Evolutionary conservation across 1,140 invertebrate genomes (phyloP), one percentile per base, ranked within the genome.

Genomic region (Dendroctonus ponderosae): DNA sequence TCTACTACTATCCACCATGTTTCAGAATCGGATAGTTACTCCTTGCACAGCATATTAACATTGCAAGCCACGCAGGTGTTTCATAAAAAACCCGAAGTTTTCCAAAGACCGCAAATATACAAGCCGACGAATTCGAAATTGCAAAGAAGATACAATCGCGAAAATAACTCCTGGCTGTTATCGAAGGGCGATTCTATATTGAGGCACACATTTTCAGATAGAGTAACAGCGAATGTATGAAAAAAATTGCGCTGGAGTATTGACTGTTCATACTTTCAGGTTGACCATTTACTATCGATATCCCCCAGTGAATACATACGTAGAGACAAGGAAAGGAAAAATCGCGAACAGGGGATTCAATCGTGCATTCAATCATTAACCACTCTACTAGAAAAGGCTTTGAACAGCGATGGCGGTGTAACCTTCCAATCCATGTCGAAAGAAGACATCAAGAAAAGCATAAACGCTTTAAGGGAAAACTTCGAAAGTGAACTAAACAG

Each of bases 251-350:
- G 11, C 6, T 41, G 7, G 8, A 52, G 5, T 26, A 12, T 52
- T 52, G 3, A 7, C 12, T 9, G 12, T 26, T 41, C 26, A 5
- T 14, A 9, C 40, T 60, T 61, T 40, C 46, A 67, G 63, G 63
- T 72, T 14, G 71, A 72, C 39, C 63, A 72, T 26, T 58, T 72
- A 6, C 54, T 72, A 6, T 68, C 68, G 0, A 70, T 70, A 50
- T 66, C 68, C 9, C 71, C 71, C 6, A 70, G 68, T 38, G 68
- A 72, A 58, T 72, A 72, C 58, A 63, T 72, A n/a, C 49, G 68
- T 9, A 56, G 69, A 8, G 68, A 72, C 38, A 68, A 66, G 46
- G 71, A 68, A 50, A 49, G 68, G 5, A 70, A 68, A 60, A 68
- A 48, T 51, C 40, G 63, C 15, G 71, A 72, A 62, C 66, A 66